Conservation (phyloP, 2,888 invertebrate species). For the Tolmerus cingulatus region DNA sequence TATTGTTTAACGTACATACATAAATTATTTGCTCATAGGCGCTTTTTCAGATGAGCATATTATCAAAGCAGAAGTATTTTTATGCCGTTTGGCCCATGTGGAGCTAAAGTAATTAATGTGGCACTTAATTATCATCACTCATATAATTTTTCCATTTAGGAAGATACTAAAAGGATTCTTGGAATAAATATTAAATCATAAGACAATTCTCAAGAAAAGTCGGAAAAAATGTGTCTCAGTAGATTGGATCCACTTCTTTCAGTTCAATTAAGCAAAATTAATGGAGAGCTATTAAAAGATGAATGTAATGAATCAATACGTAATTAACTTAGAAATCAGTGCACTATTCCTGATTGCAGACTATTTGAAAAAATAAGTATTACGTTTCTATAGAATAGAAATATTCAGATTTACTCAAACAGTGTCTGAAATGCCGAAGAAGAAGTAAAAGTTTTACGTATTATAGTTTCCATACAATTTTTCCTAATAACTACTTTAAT, state of each 20-base stretch:
- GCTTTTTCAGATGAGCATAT: background rate
- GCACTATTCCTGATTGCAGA: too few relatives aligned
- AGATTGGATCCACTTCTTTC: background rate
- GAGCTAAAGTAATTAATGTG: background rate
- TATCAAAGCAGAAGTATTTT: background rate
- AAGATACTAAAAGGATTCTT: background rate
- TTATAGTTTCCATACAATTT: too few relatives aligned
- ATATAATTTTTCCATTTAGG: background rate
- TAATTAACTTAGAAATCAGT: background rate
- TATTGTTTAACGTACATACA: background rate
- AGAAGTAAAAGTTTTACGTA: too few relatives aligned
- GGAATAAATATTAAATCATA: background rate
- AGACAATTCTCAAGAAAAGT: background rate
- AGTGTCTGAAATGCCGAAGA: too few relatives aligned
- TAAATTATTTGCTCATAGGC: background rate
- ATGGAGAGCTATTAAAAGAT: background rate
- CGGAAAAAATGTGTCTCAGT: background rate
- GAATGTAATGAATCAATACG: background rate
- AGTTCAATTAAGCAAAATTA: background rate
- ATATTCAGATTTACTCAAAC: background rate
- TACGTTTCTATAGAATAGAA: background rate
- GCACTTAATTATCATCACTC: background rate
- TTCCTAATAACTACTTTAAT: too few relatives aligned
- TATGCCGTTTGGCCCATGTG: background rate
- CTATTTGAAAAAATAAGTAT: background rate